phyloP scores from a whole-genome alignment of 2,113 vertebrate genomes.

The Gavialis gangeticus region DNA sequence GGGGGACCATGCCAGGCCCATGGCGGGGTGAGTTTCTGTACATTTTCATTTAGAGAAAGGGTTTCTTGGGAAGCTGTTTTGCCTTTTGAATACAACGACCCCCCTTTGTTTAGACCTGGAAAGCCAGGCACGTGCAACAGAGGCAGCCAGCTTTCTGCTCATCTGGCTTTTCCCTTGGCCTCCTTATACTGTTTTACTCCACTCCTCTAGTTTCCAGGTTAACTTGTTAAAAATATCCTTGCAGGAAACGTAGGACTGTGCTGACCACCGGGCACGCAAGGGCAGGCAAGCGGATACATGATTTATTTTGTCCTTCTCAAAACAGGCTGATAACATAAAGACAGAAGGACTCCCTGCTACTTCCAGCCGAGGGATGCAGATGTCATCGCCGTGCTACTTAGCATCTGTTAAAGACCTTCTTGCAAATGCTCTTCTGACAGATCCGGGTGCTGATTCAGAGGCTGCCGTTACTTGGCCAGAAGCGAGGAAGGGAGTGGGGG shows the following conservation, averaged over 20 bases:
- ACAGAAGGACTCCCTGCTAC: not conserved
- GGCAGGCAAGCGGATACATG: not conserved
- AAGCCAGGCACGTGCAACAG: not conserved
- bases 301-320: not conserved
- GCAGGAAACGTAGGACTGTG: not conserved
- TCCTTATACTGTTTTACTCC: not conserved
- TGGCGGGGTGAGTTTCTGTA: not conserved
- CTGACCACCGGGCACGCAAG: accelerated
- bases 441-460: accelerated
- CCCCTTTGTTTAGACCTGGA: not conserved
- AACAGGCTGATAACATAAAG: not conserved
- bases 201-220: not conserved
- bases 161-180: not conserved
- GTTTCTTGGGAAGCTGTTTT: not conserved
- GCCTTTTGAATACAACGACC: accelerated
- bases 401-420: not conserved
- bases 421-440: not conserved
- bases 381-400: not conserved
- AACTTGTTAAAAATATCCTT: not conserved
- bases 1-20: not conserved
- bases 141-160: not conserved
- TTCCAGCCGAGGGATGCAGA: not conserved
- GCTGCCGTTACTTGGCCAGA: not conserved
- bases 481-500: not conserved
- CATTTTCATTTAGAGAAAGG: not conserved